These are phyloP conservation scores for Antheraea pernyi DNA, from an alignment of 1,140 invertebrate genomes.

Conservation along the genomic window DNA sequence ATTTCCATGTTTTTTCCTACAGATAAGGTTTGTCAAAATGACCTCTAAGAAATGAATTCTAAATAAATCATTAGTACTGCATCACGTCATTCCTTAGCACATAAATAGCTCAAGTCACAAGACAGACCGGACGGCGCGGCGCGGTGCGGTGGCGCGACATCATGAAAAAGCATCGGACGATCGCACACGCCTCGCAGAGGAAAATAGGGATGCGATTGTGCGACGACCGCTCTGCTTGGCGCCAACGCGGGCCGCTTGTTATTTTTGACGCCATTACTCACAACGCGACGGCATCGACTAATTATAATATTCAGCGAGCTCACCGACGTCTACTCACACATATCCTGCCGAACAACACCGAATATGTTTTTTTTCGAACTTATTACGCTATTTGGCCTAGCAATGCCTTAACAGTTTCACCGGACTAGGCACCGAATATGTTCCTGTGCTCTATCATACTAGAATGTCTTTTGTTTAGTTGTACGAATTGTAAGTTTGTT, in stretches of 20 bases:
- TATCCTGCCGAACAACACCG: slow-evolving; percentile 17
- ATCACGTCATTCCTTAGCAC: slow-evolving; percentile 54
- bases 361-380: too few relatives aligned
- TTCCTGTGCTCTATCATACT: slow-evolving; percentile 7
- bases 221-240: slow-evolving; percentile 67
- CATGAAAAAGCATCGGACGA: slow-evolving; percentile 21
- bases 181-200: slow-evolving; percentile 34
- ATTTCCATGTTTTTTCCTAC: too few relatives aligned
- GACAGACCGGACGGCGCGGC: slow-evolving; percentile 57
- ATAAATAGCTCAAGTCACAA: slow-evolving; percentile 74
- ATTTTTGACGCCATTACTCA: slow-evolving; percentile 77
- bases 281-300: slow-evolving; percentile 70
- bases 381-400: too few relatives aligned
- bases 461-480: background rate
- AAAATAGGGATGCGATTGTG: slow-evolving; percentile 78
- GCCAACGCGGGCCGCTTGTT: slow-evolving; percentile 62
- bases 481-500: background rate
- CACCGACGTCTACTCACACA: slow-evolving; percentile 24
- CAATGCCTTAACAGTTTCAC: too few relatives aligned
- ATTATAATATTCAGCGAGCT: slow-evolving; percentile 70
- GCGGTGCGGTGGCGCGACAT: slow-evolving; percentile 20
- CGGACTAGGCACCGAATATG: slow-evolving; percentile 11
- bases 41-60: slow-evolving; percentile 35
- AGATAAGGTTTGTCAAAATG: slow-evolving; percentile 32
- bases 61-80: slow-evolving; percentile 57